A percentile compares a stretch with the other conserved stretches of the same genome.
Evolutionary conservation across 2,113 vertebrate species (phyloP).

Genomic region (Paradisaea rubra): DNA sequence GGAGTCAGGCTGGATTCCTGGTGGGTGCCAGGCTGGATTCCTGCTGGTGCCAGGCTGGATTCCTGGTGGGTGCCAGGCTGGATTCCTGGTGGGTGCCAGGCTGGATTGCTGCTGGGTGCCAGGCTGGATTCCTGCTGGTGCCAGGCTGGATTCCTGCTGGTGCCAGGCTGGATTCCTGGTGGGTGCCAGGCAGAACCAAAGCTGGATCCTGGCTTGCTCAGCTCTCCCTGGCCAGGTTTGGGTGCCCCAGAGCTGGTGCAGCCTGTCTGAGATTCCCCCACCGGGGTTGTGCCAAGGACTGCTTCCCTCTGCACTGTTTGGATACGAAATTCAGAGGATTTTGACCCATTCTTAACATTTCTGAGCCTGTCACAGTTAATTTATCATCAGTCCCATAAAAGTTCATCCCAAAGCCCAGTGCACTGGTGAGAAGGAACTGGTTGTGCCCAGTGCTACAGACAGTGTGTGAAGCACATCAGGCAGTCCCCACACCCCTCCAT

Average conservation of each 20-base stretch:
- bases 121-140: not conserved
- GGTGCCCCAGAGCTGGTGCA: not conserved
- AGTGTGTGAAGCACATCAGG: fast-evolving
- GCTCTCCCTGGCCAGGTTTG: not conserved
- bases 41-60: not conserved
- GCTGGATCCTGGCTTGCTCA: not conserved
- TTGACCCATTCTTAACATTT: not conserved
- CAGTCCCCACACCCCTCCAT: not conserved
- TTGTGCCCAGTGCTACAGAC: not conserved
- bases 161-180: not conserved
- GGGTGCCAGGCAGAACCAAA: not conserved
- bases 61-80: not conserved
- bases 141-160: too few species aligned
- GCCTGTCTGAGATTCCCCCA: not conserved
- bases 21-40: not conserved
- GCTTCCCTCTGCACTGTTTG: not conserved
- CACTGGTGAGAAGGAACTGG: not conserved
- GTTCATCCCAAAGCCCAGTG: not conserved
- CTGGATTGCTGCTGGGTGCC: too few species aligned
- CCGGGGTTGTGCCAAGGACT: not conserved
- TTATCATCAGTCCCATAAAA: fast-evolving
- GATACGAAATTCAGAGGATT: not conserved
- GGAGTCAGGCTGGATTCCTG: not conserved
- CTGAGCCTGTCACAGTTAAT: not conserved
- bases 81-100: not conserved